Percentiles rank a stretch among this genome's conserved stretches.
Conservation (phyloP, 2,113 vertebrate species). For the Aramus guarauna region DNA sequence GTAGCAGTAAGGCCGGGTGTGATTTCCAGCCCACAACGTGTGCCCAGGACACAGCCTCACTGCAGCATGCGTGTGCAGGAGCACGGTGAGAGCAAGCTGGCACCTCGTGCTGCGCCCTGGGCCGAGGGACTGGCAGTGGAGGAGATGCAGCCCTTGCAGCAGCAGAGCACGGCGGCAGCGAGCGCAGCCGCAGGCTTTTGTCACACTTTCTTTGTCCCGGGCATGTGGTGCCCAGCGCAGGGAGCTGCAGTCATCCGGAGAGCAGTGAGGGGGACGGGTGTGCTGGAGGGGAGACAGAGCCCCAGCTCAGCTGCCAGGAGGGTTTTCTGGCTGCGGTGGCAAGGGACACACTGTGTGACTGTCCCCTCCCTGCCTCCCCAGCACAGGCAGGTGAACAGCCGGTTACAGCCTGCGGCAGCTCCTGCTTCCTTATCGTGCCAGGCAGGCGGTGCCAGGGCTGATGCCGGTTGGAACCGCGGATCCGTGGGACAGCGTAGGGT, state of each 20-base stretch:
- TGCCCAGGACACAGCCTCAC: background rate
- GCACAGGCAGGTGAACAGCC: background rate
- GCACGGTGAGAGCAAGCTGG: background rate
- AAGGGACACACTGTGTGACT: fast-evolving
- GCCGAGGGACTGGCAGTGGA: fast-evolving
- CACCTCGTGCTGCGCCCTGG: fast-evolving
- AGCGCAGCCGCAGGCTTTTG: background rate
- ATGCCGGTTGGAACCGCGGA: fast-evolving
- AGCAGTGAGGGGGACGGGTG: background rate
- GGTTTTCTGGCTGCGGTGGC: fast-evolving
- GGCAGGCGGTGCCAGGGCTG: background rate
- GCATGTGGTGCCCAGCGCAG: background rate
- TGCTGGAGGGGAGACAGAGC: background rate
- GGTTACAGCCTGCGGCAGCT: background rate
- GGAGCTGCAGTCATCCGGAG: background rate
- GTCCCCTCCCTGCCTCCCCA: background rate
- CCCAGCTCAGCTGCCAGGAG: background rate
- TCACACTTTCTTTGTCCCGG: constrained; percentile 39
- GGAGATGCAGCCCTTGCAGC: background rate
- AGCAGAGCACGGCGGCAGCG: background rate
- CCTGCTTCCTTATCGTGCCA: background rate
- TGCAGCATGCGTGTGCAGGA: fast-evolving
- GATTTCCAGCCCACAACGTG: background rate
- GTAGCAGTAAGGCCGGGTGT: fast-evolving
- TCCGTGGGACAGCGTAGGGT: fast-evolving